phyloP scores from a whole-genome alignment of 1,140 invertebrate genomes.

The Drosophila neocordata region DNA sequence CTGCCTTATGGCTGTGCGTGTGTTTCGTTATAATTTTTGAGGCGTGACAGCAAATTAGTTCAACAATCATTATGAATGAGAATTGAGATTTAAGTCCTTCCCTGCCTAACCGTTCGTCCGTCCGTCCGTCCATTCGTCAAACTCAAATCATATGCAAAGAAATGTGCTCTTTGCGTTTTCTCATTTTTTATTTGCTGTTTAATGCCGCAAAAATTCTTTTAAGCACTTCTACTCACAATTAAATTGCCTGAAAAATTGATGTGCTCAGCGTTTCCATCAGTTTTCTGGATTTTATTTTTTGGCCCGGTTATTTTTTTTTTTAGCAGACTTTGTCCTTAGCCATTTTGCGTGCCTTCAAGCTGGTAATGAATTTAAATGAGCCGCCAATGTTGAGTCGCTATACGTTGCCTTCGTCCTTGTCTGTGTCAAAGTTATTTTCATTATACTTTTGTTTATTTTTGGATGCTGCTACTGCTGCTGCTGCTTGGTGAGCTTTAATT shows the following conservation, averaged over 20 bases:
- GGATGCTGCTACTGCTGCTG: conserved; percentile 17
- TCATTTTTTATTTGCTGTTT: conserved; percentile 40
- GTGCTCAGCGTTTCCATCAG: conserved; percentile 12
- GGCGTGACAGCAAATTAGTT: conserved; percentile 52
- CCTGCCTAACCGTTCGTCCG: neutral
- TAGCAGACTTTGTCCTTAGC: conserved; percentile 10
- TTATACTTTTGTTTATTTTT: conserved; percentile 44
- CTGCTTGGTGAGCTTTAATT: conserved; percentile 32
- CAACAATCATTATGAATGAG: conserved; percentile 40
- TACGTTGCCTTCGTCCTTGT: neutral
- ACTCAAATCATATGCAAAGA: conserved; percentile 39
- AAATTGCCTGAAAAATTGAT: conserved; percentile 73
- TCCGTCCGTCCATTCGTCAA: neutral
- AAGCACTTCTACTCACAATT: conserved; percentile 54
- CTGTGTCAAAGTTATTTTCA: conserved; percentile 43
- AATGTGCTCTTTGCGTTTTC: conserved; percentile 4
- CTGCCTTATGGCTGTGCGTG: conserved; percentile 31
- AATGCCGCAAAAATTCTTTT: conserved; percentile 42
- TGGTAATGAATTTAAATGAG: conserved; percentile 37
- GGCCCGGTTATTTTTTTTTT: neutral
- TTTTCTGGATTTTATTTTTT: neutral
- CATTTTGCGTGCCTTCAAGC: conserved; percentile 8
- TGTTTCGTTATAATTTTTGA: conserved; percentile 43
- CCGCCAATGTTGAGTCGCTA: neutral
- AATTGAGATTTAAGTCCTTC: conserved; percentile 23